These are phyloP conservation scores for Campylomormyrus numenius DNA, from an alignment of 2,113 vertebrate genomes.

Conservation along the genomic window DNA sequence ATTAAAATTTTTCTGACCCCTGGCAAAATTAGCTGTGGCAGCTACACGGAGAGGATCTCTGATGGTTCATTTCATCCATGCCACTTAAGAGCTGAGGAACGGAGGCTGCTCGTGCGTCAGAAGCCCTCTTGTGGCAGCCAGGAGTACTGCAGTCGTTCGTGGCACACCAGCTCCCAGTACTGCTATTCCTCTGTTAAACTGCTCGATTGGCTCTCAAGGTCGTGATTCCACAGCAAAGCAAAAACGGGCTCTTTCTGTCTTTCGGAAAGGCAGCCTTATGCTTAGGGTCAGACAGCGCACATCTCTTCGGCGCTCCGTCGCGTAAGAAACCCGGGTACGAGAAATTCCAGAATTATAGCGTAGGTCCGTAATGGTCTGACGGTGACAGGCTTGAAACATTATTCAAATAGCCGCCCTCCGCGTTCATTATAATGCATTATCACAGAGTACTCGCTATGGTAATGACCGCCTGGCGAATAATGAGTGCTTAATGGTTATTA, in stretches of 20 bases:
- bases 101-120: not conserved
- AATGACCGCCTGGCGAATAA: not conserved
- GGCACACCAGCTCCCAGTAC: not conserved
- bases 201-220: not conserved
- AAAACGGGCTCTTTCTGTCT: not conserved
- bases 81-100: not conserved
- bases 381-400: not conserved
- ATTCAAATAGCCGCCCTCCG: not conserved
- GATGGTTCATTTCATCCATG: not conserved
- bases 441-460: not conserved
- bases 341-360: not conserved
- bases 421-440: not conserved
- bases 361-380: not conserved
- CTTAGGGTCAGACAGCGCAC: not conserved
- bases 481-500: not conserved
- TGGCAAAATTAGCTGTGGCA: not conserved
- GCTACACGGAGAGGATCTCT: not conserved
- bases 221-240: not conserved
- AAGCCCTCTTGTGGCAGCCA: constrained; percentile 10
- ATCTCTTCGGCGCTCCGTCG: not conserved
- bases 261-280: not conserved
- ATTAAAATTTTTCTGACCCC: not conserved
- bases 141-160: not conserved
- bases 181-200: not conserved
- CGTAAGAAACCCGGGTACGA: not conserved